Conservation (phyloP, 1,140 invertebrate genomes). For the Himalopsyche phryganea region DNA sequence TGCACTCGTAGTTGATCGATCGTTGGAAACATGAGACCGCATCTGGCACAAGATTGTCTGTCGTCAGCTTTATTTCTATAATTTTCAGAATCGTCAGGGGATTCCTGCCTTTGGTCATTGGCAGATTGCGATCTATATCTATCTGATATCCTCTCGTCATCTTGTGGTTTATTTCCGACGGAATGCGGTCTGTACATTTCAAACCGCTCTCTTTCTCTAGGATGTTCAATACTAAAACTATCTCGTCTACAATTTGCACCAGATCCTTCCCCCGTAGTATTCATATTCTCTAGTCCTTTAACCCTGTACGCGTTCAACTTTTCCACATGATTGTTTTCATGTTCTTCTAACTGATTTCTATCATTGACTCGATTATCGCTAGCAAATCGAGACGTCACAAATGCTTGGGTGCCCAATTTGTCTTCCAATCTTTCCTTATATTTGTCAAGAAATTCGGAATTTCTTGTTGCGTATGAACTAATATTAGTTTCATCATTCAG, state of each 20-base stretch:
- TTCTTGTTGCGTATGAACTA: too few species aligned
- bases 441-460: too few species aligned
- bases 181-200: slow-evolving; percentile 12
- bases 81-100: slow-evolving; percentile 11
- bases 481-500: too few species aligned
- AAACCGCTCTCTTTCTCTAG: neutral
- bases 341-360: too few species aligned
- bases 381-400: too few species aligned
- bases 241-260: slow-evolving; percentile 1
- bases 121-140: slow-evolving; percentile 12
- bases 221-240: neutral
- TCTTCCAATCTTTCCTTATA: too few species aligned
- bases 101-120: slow-evolving; percentile 9
- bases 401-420: too few species aligned
- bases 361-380: slow-evolving; percentile 1
- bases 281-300: slow-evolving; percentile 10
- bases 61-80: slow-evolving; percentile 15
- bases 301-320: slow-evolving; percentile 20
- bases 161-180: slow-evolving; percentile 3
- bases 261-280: neutral
- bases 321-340: slow-evolving; percentile 10
- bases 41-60: slow-evolving; percentile 19
- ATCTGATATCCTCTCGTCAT: slow-evolving; percentile 11
- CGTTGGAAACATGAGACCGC: slow-evolving; percentile 23
- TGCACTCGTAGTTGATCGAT: slow-evolving; percentile 21